Conservation (phyloP, 2,888 invertebrate genomes). For the Epinotia brunnichana region DNA sequence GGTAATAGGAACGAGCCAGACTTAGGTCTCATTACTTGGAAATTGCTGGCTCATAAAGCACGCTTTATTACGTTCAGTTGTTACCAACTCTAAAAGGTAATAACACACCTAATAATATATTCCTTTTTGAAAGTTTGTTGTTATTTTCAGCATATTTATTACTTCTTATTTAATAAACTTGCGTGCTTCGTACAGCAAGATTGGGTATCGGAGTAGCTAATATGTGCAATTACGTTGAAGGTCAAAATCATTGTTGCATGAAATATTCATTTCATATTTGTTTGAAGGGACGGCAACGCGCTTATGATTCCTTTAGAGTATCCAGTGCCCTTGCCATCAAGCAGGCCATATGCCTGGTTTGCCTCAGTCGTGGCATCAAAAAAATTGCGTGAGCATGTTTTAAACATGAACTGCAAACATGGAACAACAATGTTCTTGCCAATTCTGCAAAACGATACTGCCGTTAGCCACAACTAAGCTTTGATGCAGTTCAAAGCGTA, state of each 20-base stretch:
- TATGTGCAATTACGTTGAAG: neutral
- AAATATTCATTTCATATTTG: neutral
- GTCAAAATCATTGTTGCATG: neutral
- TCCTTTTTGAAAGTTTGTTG: slow-evolving; percentile 1
- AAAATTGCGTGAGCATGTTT: neutral
- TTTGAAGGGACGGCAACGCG: too few species aligned
- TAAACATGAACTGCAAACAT: neutral
- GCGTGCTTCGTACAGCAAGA: neutral
- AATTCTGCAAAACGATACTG: neutral
- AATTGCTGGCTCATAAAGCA: slow-evolving; percentile 49
- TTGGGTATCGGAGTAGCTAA: neutral
- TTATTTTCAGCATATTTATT: neutral
- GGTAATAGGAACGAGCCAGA: slow-evolving; percentile 46
- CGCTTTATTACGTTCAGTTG: slow-evolving; percentile 46
- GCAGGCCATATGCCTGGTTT: too few species aligned
- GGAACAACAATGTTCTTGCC: neutral
- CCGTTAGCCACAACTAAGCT: neutral
- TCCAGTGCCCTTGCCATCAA: too few species aligned
- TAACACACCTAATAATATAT: slow-evolving; percentile 29
- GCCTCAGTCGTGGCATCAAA: too few species aligned
- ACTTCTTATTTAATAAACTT: neutral
- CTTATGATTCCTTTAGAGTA: too few species aligned
- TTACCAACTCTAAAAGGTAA: slow-evolving; percentile 18
- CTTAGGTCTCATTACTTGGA: slow-evolving; percentile 45
- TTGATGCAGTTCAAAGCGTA: neutral